These are phyloP conservation scores for Chloroceryle amazona DNA, from an alignment of 2,797 vertebrate genomes.

Conservation along the genomic window DNA sequence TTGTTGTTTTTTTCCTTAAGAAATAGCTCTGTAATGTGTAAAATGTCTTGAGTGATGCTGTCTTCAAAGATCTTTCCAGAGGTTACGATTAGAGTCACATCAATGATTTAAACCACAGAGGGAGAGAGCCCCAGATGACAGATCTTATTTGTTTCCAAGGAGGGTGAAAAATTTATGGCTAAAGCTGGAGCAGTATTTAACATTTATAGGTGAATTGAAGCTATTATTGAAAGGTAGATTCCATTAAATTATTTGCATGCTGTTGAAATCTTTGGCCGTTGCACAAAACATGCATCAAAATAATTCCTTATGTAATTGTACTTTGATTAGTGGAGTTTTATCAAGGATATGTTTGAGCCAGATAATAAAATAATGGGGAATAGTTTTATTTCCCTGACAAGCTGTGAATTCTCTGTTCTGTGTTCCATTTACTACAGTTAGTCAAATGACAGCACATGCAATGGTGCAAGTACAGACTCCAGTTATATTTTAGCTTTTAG, in stretches of 20 bases:
- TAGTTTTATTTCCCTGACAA: not conserved
- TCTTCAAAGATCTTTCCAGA: conserved; percentile 28
- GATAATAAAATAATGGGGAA: not conserved
- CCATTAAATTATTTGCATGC: not conserved
- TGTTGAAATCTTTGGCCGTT: not conserved
- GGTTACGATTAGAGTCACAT: conserved; percentile 8
- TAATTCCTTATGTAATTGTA: not conserved
- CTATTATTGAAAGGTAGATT: not conserved
- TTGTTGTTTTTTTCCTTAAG: not conserved
- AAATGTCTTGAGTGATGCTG: conserved; percentile 40
- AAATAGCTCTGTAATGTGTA: conserved; percentile 18
- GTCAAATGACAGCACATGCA: not conserved
- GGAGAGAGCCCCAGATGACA: not conserved
- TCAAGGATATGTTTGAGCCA: not conserved
- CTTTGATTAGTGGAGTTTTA: not conserved
- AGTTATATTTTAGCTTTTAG: not conserved
- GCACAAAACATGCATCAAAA: not conserved
- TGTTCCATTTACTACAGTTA: not conserved
- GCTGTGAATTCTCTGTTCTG: not conserved
- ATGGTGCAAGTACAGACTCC: accelerated
- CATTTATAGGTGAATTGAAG: not conserved
- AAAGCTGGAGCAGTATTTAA: not conserved
- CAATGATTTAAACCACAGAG: not conserved
- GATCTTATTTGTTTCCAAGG: not conserved
- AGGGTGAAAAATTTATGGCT: not conserved